Conservation (phyloP, 2,113 vertebrate genomes). For the Lates calcarifer region DNA sequence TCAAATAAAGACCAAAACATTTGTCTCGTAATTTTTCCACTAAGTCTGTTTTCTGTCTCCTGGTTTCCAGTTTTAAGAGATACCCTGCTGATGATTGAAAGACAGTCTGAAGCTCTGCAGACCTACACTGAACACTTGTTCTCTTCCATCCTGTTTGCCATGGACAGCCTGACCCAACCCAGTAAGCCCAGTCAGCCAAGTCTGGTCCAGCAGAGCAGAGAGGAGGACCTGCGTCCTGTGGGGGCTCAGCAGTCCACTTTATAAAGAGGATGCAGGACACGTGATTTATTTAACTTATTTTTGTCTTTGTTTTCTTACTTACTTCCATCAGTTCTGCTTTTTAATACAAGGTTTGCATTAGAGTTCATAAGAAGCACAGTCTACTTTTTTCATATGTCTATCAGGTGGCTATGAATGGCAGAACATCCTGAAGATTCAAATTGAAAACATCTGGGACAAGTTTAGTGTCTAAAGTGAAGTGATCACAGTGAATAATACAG, state of each 20-base stretch:
- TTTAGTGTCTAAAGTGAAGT: background rate
- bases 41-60: background rate
- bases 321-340: background rate
- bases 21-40: background rate
- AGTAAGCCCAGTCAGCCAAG: slow-evolving; percentile 5
- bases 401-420: background rate
- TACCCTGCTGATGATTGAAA: slow-evolving; percentile 86
- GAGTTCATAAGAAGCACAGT: background rate
- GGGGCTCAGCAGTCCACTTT: background rate
- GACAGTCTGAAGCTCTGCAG: slow-evolving; percentile 86
- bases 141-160: slow-evolving; percentile 85
- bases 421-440: background rate
- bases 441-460: background rate
- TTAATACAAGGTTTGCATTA: background rate
- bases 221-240: background rate
- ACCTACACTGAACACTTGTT: slow-evolving; percentile 85
- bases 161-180: slow-evolving; percentile 77
- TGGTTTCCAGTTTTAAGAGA: slow-evolving; percentile 87
- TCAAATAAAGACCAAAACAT: fast-evolving
- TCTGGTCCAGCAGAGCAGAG: background rate
- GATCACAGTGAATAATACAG: background rate
- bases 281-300: background rate
- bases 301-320: background rate
- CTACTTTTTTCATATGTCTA: background rate
- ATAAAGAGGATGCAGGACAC: background rate